Evolutionary conservation across 2,113 vertebrate species (phyloP).

Genomic region (Piliocolobus tephrosceles): DNA sequence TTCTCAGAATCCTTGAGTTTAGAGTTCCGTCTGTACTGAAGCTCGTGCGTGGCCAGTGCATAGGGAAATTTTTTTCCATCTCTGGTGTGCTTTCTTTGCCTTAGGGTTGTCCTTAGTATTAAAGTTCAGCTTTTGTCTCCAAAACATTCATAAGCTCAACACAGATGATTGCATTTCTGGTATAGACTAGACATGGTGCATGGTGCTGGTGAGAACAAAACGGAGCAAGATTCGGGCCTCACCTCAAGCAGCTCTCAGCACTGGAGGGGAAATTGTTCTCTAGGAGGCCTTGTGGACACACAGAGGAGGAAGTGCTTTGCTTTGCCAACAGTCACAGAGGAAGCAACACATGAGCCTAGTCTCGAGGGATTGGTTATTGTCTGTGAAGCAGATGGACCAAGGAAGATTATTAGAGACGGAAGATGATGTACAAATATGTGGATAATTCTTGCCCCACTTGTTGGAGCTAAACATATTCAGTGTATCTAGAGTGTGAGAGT

Average conservation of each 20-base stretch:
- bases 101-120: background rate
- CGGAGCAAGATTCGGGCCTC: background rate
- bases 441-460: background rate
- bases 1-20: constrained; percentile 39
- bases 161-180: background rate
- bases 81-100: background rate
- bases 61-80: background rate
- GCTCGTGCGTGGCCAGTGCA: background rate
- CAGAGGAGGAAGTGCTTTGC: background rate
- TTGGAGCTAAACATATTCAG: background rate
- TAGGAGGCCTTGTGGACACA: background rate
- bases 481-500: background rate
- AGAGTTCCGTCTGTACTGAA: background rate
- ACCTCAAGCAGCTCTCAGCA: rapidly evolving
- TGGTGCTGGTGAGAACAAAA: background rate
- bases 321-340: background rate
- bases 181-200: rapidly evolving
- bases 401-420: background rate
- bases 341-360: rapidly evolving
- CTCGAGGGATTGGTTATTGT: background rate
- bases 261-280: background rate
- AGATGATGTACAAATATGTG: background rate
- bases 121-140: background rate
- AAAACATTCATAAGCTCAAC: background rate
- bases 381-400: background rate